These are phyloP conservation scores for Hydractinia echinata DNA, from an alignment of 30 jellyfish, hydroid and myxozoan species.

Conservation along the genomic window DNA sequence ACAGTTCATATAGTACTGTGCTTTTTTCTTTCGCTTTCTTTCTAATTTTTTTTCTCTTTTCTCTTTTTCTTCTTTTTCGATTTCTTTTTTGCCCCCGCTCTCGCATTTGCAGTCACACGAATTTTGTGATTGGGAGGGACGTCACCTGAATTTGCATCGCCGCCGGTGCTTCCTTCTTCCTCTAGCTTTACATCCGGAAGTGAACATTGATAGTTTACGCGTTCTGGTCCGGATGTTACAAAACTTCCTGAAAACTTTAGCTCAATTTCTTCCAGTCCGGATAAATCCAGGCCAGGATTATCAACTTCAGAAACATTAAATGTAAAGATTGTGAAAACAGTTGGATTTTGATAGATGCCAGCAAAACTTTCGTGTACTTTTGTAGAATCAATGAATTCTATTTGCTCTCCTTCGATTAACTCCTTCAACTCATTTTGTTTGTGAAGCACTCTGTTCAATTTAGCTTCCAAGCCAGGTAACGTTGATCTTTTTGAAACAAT, in stretches of 20 bases:
- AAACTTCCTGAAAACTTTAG: slow-evolving; percentile 35
- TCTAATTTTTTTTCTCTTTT: no score
- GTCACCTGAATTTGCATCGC: no score
- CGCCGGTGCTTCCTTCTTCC: no score
- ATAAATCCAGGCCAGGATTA: slow-evolving; percentile 27
- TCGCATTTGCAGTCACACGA: no score
- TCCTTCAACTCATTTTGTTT: neutral
- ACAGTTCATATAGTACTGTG: no score
- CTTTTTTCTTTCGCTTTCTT: no score
- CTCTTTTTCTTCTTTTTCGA: no score
- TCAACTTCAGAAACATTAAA: neutral
- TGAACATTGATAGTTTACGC: no score
- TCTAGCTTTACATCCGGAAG: no score
- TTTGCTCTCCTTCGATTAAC: neutral
- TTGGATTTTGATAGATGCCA: slow-evolving; percentile 23
- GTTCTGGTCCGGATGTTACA: slow-evolving; percentile 7
- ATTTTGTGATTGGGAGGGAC: no score
- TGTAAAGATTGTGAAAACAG: slow-evolving; percentile 20
- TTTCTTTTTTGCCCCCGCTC: no score
- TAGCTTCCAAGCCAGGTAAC: neutral
- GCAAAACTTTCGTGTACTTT: slow-evolving; percentile 19
- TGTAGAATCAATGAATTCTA: slow-evolving; percentile 11
- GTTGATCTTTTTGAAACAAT: neutral
- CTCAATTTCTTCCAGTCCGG: slow-evolving; percentile 19
- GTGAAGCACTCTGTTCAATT: neutral